Evolutionary conservation across 2,888 invertebrate species (phyloP), one percentile per base, ranked within the genome.

Genomic region (Lasiommata megera): DNA sequence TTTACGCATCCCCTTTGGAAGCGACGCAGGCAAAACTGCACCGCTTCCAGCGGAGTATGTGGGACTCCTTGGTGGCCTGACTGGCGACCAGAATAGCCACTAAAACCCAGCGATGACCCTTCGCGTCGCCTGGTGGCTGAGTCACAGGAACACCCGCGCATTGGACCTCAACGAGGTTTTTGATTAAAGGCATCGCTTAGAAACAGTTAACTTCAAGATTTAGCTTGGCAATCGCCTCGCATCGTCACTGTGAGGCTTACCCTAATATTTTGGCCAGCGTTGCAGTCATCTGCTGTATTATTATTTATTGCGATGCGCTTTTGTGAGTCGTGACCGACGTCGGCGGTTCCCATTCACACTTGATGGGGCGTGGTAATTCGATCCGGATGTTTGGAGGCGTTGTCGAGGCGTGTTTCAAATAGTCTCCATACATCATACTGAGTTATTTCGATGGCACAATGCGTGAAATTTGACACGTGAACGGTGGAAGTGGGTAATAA

Each of bases 331-430:
- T 51, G 50, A 34, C 40, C 29, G 31, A 55, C 46, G 59, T 61
- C 51, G 47, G 43, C 38, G 50, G 59, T 61, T 62, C 58, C 54
- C 38, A 43, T 60, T 56, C 23, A 56, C 46, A 53, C 57, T 58
- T 43, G 43, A 59, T 54, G 59, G 48, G 38, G 48, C 38, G 54
- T 31, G 55, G 69, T 53, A 58, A 71, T 60, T 58, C 41, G 58
- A 71, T 60, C 64, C 67, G 62, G 55, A 61, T 67, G 71, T 77
- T 77, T 74, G 69, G 61, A 67, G 74, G 72, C 64, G 72, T 16
- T 11, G 16, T 47, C 6, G 6, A 7, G 12, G 43, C 43, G 6
- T 18, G 36, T 18, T 48, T 11, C 7, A 17, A 34, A 36, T 48
- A 12, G 16, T 8, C 18, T 12, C 23, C 14, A 9, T 48, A 18